These are phyloP conservation scores for Holothuria glaberrima DNA, from an alignment of 35 echinoderm and acorn worm genomes.

Conservation along the genomic window DNA sequence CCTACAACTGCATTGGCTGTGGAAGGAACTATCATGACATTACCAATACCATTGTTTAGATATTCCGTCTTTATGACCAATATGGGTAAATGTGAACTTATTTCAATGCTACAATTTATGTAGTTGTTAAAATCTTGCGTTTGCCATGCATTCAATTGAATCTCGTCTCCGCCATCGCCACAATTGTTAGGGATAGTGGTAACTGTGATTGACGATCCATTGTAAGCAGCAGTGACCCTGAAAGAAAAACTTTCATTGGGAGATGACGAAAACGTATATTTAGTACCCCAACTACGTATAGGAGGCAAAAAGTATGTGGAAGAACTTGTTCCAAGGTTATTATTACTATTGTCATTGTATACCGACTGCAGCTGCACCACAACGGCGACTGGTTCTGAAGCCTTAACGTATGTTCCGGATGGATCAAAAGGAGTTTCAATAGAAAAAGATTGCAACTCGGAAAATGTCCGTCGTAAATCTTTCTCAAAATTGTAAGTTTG, in stretches of 20 bases:
- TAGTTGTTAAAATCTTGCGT: conserved; percentile 6
- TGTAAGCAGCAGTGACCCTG: conserved; percentile 1
- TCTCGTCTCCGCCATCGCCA: no score
- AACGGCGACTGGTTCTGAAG: neutral
- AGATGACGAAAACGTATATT: neutral
- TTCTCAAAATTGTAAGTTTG: neutral
- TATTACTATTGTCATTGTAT: neutral
- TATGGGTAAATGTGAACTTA: neutral
- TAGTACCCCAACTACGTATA: neutral
- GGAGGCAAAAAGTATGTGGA: neutral
- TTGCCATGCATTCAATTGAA: neutral
- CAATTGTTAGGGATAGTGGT: neutral
- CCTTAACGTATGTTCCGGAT: conserved; percentile 7
- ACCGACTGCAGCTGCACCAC: neutral
- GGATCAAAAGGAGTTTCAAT: conserved; percentile 14
- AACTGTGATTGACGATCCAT: neutral
- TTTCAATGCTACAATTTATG: neutral
- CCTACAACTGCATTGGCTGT: neutral
- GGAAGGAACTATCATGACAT: neutral
- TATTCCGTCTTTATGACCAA: neutral
- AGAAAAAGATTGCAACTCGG: neutral
- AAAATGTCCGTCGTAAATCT: neutral
- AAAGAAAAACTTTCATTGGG: neutral
- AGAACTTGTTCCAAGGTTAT: neutral
- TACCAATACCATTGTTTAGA: neutral